Evolutionary conservation across 2,113 vertebrate species (phyloP).

Genomic region (Baryphthengus martii): DNA sequence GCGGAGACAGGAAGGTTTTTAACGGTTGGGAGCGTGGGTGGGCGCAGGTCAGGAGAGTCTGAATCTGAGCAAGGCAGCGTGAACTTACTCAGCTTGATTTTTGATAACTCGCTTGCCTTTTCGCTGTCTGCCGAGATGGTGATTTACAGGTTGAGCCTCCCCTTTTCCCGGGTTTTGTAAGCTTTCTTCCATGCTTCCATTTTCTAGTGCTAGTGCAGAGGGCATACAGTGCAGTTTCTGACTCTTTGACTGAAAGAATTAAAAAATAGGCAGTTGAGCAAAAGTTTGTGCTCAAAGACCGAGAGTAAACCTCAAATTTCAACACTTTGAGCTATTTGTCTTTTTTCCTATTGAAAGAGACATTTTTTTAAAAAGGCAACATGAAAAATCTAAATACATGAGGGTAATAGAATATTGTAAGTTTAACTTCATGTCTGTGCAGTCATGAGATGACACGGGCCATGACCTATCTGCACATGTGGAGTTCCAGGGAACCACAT

Average conservation of each 20-base stretch:
- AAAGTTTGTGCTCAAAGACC: background rate
- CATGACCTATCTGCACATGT: background rate
- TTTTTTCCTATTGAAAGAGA: background rate
- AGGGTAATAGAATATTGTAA: background rate
- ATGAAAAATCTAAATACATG: background rate
- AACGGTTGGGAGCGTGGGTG: background rate
- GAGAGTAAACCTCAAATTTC: background rate
- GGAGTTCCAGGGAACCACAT: background rate
- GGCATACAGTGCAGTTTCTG: no score
- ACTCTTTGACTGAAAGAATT: background rate
- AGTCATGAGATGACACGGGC: background rate
- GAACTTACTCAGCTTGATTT: background rate
- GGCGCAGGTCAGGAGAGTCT: background rate
- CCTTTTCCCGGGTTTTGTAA: background rate
- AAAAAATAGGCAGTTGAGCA: background rate
- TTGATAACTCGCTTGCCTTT: background rate
- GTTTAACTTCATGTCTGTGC: background rate
- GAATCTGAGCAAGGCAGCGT: rapidly evolving
- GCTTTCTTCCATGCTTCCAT: background rate
- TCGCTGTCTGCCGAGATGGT: background rate
- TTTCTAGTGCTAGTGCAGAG: background rate
- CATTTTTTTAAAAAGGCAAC: background rate
- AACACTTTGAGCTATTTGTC: background rate
- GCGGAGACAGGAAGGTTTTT: background rate
- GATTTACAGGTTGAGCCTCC: background rate